Base-by-base conservation (phyloP, 1,140 invertebrate genomes). In the Lepidostoma basale region DNA sequence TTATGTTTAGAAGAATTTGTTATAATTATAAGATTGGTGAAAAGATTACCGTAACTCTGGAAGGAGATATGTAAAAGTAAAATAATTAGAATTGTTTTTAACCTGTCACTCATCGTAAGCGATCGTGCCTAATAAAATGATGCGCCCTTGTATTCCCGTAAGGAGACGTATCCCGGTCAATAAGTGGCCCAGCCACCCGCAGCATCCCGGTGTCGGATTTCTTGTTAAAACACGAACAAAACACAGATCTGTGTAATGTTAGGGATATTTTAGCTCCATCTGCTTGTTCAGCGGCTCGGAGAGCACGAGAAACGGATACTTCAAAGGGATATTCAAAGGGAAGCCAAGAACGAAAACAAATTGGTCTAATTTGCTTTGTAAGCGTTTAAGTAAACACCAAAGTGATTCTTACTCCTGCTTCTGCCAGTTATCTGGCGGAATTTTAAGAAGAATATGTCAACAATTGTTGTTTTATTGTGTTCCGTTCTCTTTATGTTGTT, bases 191-290 rank as follows among this genome's bases (percentile, higher is more conserved):
- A n/a, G 16, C 25, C 52, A 12, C 54, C 26, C 26, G 47, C 52
- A 30, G 36, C 49, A 66, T 68, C 70, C 54, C 22, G 12, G 39
- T 65, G 62, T 68, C 62, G 45, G 12, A 33, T 68, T 68, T 54
- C 49, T 45, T 30, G 47, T 22, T 39, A 64, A 36, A 42, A 64
- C 47, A 64, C 49, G 42, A 45, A 49, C 33, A 67, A 72, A 68
- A 68, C 66, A 68, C 58, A 42, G 40, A 58, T 68, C 70, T 72
- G 70, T 30, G 66, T 60, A 65, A 62, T 64, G 66, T 72, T 68
- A 68, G 59, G 58, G 52, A 67, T 33, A 66, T 59, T 42, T 70
- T 68, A 42, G 63, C 70, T 65, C 62, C 70, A 68, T 72, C 66
- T 68, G 70, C 66, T 72, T 72, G 56, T 65, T 72, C 68, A 68